Conservation (phyloP, 1,140 invertebrate genomes). For the Uloborus diversus region DNA sequence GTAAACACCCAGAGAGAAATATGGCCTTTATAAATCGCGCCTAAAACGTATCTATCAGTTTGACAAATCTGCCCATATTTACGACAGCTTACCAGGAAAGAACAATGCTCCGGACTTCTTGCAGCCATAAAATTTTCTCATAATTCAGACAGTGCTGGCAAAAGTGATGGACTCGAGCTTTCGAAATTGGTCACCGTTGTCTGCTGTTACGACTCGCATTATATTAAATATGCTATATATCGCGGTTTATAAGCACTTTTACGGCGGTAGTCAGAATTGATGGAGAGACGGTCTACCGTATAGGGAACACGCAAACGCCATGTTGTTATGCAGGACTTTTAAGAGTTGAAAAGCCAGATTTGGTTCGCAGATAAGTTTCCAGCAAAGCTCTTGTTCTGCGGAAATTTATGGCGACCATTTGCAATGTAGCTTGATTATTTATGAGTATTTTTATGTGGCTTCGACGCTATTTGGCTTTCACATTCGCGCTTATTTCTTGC, state of each 20-base stretch:
- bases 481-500: no score
- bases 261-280: neutral
- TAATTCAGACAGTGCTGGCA: neutral
- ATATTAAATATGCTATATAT: neutral
- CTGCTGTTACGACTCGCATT: neutral
- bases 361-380: neutral
- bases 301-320: no score
- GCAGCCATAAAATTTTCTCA: neutral
- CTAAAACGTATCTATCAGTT: neutral
- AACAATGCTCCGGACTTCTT: neutral
- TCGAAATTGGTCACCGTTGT: neutral
- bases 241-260: neutral
- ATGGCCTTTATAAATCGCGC: neutral
- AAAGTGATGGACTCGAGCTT: neutral
- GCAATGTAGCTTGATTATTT: no score
- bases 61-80: neutral
- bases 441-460: no score
- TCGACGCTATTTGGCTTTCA: no score
- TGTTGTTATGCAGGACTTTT: no score
- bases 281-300: no score
- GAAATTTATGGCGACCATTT: no score
- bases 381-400: neutral
- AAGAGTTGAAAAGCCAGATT: no score
- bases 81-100: neutral
- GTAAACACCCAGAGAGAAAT: neutral